Percentiles rank a stretch among this genome's conserved stretches.
Evolutionary conservation across 1,140 invertebrate species (phyloP).

Genomic region (Mycetomoellerius zeteki): DNA sequence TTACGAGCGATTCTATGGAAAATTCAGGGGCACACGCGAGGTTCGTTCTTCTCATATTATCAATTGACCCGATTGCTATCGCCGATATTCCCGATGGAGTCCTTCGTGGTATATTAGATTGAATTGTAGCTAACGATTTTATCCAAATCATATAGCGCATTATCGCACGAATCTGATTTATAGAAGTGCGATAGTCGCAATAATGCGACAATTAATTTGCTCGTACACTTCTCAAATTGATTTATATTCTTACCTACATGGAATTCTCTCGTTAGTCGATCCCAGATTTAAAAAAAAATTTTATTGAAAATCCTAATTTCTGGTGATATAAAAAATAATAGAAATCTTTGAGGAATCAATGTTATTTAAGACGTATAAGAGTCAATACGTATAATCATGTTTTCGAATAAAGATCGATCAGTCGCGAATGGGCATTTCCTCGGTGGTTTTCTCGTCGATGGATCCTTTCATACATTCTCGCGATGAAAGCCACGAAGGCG

Average conservation of each 20-base stretch:
- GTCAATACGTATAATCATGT: not conserved
- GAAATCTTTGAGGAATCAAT: not conserved
- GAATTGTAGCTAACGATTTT: constrained; percentile 48
- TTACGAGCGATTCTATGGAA: constrained; percentile 60
- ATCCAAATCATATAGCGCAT: constrained; percentile 26
- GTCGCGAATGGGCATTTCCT: constrained; percentile 3
- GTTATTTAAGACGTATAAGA: not conserved
- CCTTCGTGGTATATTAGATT: constrained; percentile 8
- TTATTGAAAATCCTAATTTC: not conserved
- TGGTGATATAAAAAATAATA: not conserved
- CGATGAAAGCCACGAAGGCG: not conserved
- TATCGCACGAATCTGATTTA: constrained; percentile 6
- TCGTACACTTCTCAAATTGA: not conserved
- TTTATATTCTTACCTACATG: constrained; percentile 16
- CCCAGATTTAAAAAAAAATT: not conserved
- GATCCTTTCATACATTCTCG: constrained; percentile 43
- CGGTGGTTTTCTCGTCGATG: not conserved
- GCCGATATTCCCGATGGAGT: constrained; percentile 64
- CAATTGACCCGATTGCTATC: constrained; percentile 69
- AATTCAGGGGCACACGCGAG: constrained; percentile 61
- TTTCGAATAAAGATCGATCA: not conserved
- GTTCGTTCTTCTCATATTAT: constrained; percentile 65
- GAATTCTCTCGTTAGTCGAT: not conserved
- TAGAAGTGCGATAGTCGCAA: not conserved
- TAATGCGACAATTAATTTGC: constrained; percentile 20